Percentiles rank a stretch among this genome's conserved stretches.
phyloP scores from a whole-genome alignment of 1,140 invertebrate genomes.

The Zaprionus capensis region DNA sequence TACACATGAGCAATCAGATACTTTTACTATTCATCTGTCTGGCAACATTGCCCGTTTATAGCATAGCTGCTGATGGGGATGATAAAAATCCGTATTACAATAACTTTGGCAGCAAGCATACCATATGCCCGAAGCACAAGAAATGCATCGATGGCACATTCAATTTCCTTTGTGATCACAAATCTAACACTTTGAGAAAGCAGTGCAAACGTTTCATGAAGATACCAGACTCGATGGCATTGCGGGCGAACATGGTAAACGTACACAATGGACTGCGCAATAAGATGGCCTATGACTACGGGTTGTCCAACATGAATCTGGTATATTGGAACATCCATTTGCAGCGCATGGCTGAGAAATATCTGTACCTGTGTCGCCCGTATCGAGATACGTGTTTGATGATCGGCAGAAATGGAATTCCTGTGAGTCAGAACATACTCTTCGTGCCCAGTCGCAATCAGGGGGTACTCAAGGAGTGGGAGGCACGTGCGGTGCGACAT shows the following conservation, averaged over 20 bases:
- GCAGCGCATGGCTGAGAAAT: slow-evolving; percentile 44
- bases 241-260: slow-evolving; percentile 15
- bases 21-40: neutral
- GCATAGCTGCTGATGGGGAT: neutral
- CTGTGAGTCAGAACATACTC: slow-evolving; percentile 33
- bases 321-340: slow-evolving; percentile 45
- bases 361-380: slow-evolving; percentile 32
- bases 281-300: slow-evolving; percentile 23
- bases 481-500: slow-evolving; percentile 33
- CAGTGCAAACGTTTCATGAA: slow-evolving; percentile 35
- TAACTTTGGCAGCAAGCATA: slow-evolving; percentile 30
- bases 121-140: slow-evolving; percentile 10
- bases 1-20: neutral
- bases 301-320: slow-evolving; percentile 47
- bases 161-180: slow-evolving; percentile 28
- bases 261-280: slow-evolving; percentile 49
- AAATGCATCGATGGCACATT: slow-evolving; percentile 29
- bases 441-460: neutral
- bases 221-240: neutral
- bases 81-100: slow-evolving; percentile 31
- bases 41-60: neutral
- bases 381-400: slow-evolving; percentile 35
- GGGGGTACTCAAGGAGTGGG: slow-evolving; percentile 8
- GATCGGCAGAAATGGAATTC: slow-evolving; percentile 9
- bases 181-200: neutral